Base-by-base conservation (phyloP, 2,113 vertebrate species). In the Hiodon tergisus region DNA sequence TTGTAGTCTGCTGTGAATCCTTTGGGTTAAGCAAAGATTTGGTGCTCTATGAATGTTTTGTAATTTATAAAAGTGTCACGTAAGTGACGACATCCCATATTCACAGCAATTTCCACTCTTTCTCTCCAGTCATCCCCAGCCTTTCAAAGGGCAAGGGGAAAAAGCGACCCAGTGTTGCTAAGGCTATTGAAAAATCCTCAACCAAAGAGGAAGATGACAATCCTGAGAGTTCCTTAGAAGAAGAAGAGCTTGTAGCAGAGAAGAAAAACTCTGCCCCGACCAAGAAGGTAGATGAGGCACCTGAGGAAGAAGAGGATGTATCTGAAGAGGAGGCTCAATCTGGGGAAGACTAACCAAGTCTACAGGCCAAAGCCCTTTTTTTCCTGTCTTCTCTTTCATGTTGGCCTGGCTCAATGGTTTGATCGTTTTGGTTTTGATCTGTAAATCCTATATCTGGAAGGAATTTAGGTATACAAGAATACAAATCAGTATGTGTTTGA, bases 91-190 rank as follows among this genome's bases (percentile, higher is more conserved):
- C 8, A 46, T n/a, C 48, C 48, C 14, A 68, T 6, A 8, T 51
- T 68, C 14, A 54, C 7, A 16, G 68, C n/a, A 17, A 31, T 14
- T 51, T 9, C 59, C 3, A 76, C 78, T 13, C 83, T 79, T 55
- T 13, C 55, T 55, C 47, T 81, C 1, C 83, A 98, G 97, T 98
- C 86, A 98, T 94, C 14, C 97, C 96, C 79, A 98, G 96, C 82
- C 96, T 96, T 47, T 93, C 95, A 89, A 99, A 98, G 90, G 96
- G 95, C 82, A 98, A 98, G 92, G 96, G 96, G 67, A 98, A 98
- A 85, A 95, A 95, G 16, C 95, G 96, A 80, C 93, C 95, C 74
- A 94, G 94, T 82, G 88, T 91, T 73, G 90, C 95, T 84, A 98
- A 98, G 91, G 86, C 92, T 74, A 86, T 91, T 57, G 96, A 98